phyloP scores from a whole-genome alignment of 2,113 vertebrate species.

The Chascanopsetta lugubris region DNA sequence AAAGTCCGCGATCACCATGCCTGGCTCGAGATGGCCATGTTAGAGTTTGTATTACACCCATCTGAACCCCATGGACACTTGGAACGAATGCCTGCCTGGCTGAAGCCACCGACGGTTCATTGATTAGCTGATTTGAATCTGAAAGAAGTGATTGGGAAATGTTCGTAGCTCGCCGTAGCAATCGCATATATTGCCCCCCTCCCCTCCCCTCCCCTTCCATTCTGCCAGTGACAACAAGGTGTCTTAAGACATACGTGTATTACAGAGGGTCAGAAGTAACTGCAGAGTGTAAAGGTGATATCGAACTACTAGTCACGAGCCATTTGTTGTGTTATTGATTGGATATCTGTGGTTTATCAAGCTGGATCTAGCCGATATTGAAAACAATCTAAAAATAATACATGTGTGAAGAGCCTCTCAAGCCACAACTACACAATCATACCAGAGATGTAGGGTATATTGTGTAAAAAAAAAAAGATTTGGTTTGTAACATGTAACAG shows the following conservation, averaged over 20 bases:
- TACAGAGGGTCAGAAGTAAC: slow-evolving; percentile 9
- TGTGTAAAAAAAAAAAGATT: too few relatives aligned
- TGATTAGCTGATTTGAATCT: background rate
- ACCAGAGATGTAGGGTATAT: too few relatives aligned
- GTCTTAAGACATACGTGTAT: background rate
- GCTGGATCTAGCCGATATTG: background rate
- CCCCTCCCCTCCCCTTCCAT: too few relatives aligned
- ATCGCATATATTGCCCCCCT: background rate
- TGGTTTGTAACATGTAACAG: too few relatives aligned
- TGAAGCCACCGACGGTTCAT: background rate
- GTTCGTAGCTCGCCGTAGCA: slow-evolving; percentile 1
- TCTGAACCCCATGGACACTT: too few relatives aligned
- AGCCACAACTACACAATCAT: too few relatives aligned
- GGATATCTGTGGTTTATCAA: background rate
- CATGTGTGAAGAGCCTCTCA: too few relatives aligned
- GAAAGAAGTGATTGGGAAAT: background rate
- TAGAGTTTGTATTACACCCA: slow-evolving; percentile 18
- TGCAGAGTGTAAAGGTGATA: background rate
- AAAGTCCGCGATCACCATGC: slow-evolving; percentile 51
- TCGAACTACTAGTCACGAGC: background rate
- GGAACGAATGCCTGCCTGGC: background rate
- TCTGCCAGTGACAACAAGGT: slow-evolving; percentile 21
- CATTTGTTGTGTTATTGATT: background rate
- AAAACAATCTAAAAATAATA: background rate
- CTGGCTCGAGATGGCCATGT: slow-evolving; percentile 49